These are phyloP conservation scores for Andrena bicolor DNA, from an alignment of 2,888 invertebrate genomes.

Conservation along the genomic window DNA sequence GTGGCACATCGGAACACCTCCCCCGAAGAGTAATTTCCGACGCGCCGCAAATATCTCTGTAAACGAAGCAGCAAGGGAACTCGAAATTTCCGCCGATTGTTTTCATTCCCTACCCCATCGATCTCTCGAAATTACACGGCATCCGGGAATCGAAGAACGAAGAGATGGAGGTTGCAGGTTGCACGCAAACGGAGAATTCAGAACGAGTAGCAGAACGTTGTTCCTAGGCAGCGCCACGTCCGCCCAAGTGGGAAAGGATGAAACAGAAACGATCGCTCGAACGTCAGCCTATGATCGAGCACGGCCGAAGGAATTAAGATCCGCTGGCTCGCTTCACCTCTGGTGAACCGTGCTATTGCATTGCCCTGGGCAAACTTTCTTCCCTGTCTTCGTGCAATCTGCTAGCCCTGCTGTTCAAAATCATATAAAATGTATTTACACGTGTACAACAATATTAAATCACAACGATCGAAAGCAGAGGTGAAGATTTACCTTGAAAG, in stretches of 20 bases:
- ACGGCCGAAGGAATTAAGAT: conserved; percentile 38
- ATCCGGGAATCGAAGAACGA: conserved; percentile 13
- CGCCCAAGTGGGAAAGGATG: background rate
- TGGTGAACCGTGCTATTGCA: conserved; percentile 20
- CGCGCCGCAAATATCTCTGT: background rate
- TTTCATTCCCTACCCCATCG: conserved; percentile 18
- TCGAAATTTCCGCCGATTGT: conserved; percentile 24
- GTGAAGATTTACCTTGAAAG: too few relatives aligned
- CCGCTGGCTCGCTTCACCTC: conserved; percentile 2
- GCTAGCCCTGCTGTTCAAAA: too few relatives aligned
- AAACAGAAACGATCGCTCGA: conserved; percentile 23
- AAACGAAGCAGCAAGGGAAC: background rate
- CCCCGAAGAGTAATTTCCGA: conserved; percentile 7
- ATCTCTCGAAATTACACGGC: conserved; percentile 40
- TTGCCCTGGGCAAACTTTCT: background rate
- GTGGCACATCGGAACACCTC: conserved; percentile 1
- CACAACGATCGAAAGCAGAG: too few relatives aligned
- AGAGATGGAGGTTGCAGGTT: background rate
- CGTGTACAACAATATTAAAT: too few relatives aligned
- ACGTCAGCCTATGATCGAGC: conserved; percentile 44
- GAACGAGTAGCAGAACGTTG: conserved; percentile 7
- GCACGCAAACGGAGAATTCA: conserved; percentile 41
- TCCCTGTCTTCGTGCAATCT: background rate
- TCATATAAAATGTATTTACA: too few relatives aligned
- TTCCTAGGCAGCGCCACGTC: background rate